Percentiles rank a stretch among this genome's conserved stretches.
phyloP scores from a whole-genome alignment of 2,888 invertebrate genomes.

The Charanyca ferruginea region DNA sequence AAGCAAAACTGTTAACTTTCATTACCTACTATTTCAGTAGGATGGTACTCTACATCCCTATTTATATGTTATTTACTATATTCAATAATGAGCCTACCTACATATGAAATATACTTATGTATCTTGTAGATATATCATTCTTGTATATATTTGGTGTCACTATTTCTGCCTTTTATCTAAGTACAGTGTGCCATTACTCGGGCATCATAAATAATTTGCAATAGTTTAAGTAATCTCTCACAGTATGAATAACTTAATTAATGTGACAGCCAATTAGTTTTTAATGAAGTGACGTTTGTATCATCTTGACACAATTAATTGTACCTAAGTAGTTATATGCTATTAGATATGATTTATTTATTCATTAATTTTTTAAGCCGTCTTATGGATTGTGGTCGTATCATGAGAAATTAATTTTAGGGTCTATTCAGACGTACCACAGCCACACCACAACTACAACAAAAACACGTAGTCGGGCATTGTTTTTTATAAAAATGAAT shows the following conservation, averaged over 20 bases:
- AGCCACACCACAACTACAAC: no score
- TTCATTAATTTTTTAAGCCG: slow-evolving; percentile 28
- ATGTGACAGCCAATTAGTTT: slow-evolving; percentile 54
- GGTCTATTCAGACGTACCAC: no score
- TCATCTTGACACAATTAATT: slow-evolving; percentile 31
- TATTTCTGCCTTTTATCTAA: slow-evolving; percentile 27
- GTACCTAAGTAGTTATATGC: slow-evolving; percentile 22
- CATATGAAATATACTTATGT: not conserved
- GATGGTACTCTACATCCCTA: not conserved
- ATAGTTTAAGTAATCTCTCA: slow-evolving; percentile 31
- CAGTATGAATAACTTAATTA: slow-evolving; percentile 25
- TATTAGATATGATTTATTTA: slow-evolving; percentile 35
- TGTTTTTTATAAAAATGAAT: no score
- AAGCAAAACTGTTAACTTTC: not conserved
- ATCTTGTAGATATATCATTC: not conserved
- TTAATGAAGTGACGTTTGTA: slow-evolving; percentile 37
- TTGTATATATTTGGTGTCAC: not conserved
- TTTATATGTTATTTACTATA: slow-evolving; percentile 3
- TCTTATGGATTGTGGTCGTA: not conserved
- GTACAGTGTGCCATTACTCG: slow-evolving; percentile 15
- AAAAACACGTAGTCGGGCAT: no score
- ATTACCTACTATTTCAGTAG: no score
- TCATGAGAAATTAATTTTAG: slow-evolving; percentile 6
- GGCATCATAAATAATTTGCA: slow-evolving; percentile 44
- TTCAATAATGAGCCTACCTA: slow-evolving; percentile 12